Base-by-base conservation (phyloP, 2,113 vertebrate genomes). In the Acrocephalus arundinaceus region DNA sequence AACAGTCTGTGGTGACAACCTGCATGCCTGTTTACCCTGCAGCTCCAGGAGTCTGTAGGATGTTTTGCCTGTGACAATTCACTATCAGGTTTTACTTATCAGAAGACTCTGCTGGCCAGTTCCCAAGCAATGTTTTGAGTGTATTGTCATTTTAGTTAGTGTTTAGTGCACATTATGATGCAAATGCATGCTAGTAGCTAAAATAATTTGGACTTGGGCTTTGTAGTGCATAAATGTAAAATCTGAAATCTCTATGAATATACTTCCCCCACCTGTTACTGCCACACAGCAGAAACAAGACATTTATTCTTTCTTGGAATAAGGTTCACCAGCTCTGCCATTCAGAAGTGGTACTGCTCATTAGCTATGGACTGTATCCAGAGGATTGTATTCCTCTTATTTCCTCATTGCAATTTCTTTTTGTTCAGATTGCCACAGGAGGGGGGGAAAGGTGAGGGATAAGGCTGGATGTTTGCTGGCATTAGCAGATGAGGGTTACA, bases 391-490 rank as follows among this genome's bases (percentile, higher is more conserved):
- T 65, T 89, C 17, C 57, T 65, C 41, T n/a, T 45, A 20, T 8
- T 82, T 78, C 8, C 23, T 73, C 14, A 3, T 5, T 39, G 54
- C 33, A 45, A 2, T 39, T 59, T 28, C 35, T 93, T 80, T 46
- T 28, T 0, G 0, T 63, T 79, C 51, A 31, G 15, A 4, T 28
- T 74, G 11, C 7, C 28, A 9, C 17, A 4, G 0, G 7, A 59
- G 20, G 18, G 13, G 9, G 23, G 33, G 11, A 33, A 48, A 35
- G 74, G 17, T 41, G 68, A 82, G 37, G 37, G n/a, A 6, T 83
- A 22, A 88, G n/a, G 24, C 45, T 52, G 31, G 2, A 4, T 48
- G 16, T 90, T 76, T 54, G 71, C 55, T 91, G 63, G 16, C 4
- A 2, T 43, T 78, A 21, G 24, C 22, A 31, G 24, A 25, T 31